Evolutionary conservation across 2,113 vertebrate species (phyloP), one percentile per base, ranked within the genome.

Genomic region (Prolemur simus): DNA sequence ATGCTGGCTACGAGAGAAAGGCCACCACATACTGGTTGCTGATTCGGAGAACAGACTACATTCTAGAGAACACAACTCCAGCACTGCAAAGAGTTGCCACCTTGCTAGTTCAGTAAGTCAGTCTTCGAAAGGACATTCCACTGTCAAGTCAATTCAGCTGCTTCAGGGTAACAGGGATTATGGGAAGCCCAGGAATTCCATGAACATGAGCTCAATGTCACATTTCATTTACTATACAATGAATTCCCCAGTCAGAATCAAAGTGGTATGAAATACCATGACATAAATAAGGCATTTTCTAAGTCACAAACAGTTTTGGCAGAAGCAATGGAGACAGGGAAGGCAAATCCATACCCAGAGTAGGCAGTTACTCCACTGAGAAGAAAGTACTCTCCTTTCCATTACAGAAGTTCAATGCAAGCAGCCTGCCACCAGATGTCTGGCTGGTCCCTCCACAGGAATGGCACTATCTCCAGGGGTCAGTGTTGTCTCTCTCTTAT

Each of bases 251-350:
- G 47, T 81, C 47, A 94, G 56, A 81, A 74, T n/a, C 42, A 89
- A 54, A 78, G 13, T 47, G 18, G 29, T 52, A 90, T 56, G 39
- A 81, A 82, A 96, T 82, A 87, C 29, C 10, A 21, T 42, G 52
- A 88, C 68, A 76, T 39, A 95, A 81, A 17, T 49, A 56, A 92
- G 58, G 69, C 84, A 83, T 88, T 92, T 77, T 92, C 68, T 49
- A 76, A 83, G 17, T 58, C 60, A 77, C 49, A 77, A 80, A 29
- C 39, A 71, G 66, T 83, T 92, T 60, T 69, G 27, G 69, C 42
- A 83, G 34, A 83, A 95, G 64, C 34, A 83, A 76, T 23, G 14
- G 49, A 92, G 10, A 25, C 5, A 88, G 34, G 39, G 34, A 49
- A 88, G 20, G 37, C 17, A 81, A 95, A 87, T 81, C 47, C 64